Conservation (phyloP, 2,888 invertebrate genomes). For the Mellilla xanthometata region DNA sequence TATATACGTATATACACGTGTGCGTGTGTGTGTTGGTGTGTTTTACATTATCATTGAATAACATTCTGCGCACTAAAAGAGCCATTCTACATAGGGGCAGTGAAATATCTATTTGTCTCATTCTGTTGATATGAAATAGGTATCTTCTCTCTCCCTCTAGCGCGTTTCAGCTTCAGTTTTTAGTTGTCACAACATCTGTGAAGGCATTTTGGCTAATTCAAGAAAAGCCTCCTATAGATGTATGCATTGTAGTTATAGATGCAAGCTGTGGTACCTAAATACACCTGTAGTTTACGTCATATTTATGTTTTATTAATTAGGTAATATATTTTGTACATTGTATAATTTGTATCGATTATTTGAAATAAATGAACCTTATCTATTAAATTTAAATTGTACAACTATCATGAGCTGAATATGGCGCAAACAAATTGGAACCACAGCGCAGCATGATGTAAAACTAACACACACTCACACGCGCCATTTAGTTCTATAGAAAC, state of each 20-base stretch:
- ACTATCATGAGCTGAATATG: constrained; percentile 9
- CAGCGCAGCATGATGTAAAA: constrained; percentile 60
- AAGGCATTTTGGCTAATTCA: constrained; percentile 18
- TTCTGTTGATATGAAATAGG: constrained; percentile 15
- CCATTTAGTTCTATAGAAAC: constrained; percentile 44
- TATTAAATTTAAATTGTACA: no score
- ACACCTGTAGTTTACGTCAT: constrained; percentile 2
- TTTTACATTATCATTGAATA: constrained; percentile 31
- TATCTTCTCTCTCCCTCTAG: constrained; percentile 17
- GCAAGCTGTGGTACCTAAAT: constrained; percentile 18
- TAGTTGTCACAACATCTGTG: constrained; percentile 28
- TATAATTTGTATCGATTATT: no score
- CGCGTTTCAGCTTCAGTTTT: constrained; percentile 29
- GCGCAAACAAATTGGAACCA: constrained; percentile 31
- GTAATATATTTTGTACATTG: no score
- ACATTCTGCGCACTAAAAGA: constrained; percentile 33
- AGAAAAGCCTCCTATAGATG: constrained; percentile 8
- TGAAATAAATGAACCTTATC: no score
- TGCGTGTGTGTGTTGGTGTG: constrained; percentile 72
- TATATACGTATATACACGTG: constrained; percentile 48
- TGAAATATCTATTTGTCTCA: constrained; percentile 15
- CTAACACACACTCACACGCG: constrained; percentile 78
- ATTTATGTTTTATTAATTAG: no score
- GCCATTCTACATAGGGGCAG: constrained; percentile 13
- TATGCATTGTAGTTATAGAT: constrained; percentile 26